These are phyloP conservation scores for Oryzias celebensis DNA, from an alignment of 2,113 vertebrate genomes.

Conservation along the genomic window DNA sequence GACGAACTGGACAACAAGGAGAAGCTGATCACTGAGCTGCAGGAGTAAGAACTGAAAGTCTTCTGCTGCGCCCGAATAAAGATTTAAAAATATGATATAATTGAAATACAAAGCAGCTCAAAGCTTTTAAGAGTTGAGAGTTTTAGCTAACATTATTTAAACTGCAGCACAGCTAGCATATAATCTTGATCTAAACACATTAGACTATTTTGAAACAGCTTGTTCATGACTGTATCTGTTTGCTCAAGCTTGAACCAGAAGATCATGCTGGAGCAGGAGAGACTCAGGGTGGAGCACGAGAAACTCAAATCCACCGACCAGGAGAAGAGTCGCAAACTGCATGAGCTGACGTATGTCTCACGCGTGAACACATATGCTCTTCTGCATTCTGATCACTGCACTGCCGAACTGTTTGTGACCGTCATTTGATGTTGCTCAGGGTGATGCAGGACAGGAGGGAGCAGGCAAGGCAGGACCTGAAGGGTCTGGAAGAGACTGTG, in stretches of 20 bases:
- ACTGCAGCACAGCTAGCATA: no score
- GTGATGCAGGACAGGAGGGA: slow-evolving; percentile 97
- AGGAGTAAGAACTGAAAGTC: slow-evolving; percentile 85
- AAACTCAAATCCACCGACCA: slow-evolving; percentile 92
- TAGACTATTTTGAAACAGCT: background rate
- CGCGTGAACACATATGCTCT: background rate
- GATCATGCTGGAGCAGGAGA: slow-evolving; percentile 96
- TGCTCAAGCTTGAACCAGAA: slow-evolving; percentile 91
- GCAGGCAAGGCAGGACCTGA: slow-evolving; percentile 95
- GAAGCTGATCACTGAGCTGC: slow-evolving; percentile 93
- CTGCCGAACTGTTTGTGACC: background rate
- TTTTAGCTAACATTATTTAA: no score
- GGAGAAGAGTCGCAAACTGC: slow-evolving; percentile 93
- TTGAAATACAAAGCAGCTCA: no score
- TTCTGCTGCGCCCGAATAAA: background rate
- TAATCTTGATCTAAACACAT: background rate
- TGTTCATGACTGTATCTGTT: fast-evolving
- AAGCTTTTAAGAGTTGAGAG: background rate
- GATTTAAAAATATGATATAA: background rate
- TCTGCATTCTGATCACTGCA: background rate
- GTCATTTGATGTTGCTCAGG: slow-evolving; percentile 60
- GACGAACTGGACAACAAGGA: slow-evolving; percentile 95
- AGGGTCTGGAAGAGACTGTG: slow-evolving; percentile 98
- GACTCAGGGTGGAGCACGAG: slow-evolving; percentile 92
- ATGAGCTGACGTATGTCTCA: slow-evolving; percentile 90